Percentiles rank a stretch among this genome's conserved stretches.
Evolutionary conservation across 2,113 vertebrate species (phyloP).

Genomic region (Papio anubis): DNA sequence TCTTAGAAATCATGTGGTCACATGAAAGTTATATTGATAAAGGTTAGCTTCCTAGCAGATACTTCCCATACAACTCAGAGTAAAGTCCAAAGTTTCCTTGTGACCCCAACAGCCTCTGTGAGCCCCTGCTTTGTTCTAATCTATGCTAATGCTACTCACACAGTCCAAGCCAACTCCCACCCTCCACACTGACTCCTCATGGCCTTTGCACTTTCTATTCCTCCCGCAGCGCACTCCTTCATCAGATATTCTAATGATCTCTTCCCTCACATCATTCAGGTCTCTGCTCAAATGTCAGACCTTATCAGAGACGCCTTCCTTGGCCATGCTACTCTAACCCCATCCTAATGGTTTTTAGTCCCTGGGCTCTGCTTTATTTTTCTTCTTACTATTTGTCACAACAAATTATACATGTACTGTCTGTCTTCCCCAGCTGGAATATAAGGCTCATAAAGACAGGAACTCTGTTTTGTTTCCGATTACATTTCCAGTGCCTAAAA

Average conservation of each 20-base stretch:
- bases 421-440: neutral
- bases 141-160: neutral
- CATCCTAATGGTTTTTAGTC: neutral
- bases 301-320: neutral
- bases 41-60: neutral
- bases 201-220: no score
- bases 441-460: neutral
- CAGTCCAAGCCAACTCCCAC: neutral
- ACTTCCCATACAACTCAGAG: neutral
- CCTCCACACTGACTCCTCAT: accelerated
- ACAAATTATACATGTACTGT: neutral
- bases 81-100: neutral
- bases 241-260: neutral
- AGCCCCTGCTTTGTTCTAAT: neutral
- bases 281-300: neutral
- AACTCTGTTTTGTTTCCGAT: neutral
- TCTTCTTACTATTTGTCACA: neutral
- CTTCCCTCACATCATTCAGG: neutral
- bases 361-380: neutral
- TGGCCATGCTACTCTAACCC: no score
- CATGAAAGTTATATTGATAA: neutral
- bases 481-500: neutral
- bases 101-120: neutral
- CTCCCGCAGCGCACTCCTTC: neutral
- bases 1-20: neutral